phyloP scores from a whole-genome alignment of 2,888 invertebrate genomes.

The Branchinecta sandiegonensis region DNA sequence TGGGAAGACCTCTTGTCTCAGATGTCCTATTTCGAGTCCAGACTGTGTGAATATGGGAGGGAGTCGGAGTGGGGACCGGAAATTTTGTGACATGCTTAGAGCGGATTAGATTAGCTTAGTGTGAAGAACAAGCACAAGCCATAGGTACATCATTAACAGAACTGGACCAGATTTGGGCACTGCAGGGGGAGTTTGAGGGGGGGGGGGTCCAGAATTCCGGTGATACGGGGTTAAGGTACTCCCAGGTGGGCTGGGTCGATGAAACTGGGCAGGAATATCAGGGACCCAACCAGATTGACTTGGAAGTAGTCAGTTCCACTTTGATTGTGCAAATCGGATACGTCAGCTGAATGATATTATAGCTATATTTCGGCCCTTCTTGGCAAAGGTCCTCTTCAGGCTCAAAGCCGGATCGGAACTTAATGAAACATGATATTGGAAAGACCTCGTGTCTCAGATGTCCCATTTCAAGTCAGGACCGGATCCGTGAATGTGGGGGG shows the following conservation, averaged over 20 bases:
- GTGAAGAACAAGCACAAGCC: slow-evolving; percentile 6
- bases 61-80: background rate
- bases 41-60: background rate
- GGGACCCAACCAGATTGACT: too few relatives aligned
- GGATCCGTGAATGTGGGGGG: background rate
- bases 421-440: background rate
- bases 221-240: too few relatives aligned
- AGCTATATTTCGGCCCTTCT: too few relatives aligned
- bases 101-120: background rate
- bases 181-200: background rate
- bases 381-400: too few relatives aligned
- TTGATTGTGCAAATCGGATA: too few relatives aligned
- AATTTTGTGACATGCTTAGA: background rate
- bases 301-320: too few relatives aligned
- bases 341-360: too few relatives aligned
- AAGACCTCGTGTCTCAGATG: background rate
- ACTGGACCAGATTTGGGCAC: background rate
- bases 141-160: background rate
- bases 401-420: too few relatives aligned
- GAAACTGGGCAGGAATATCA: too few relatives aligned
- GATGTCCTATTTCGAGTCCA: background rate
- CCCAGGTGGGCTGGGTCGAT: too few relatives aligned
- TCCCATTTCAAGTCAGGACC: background rate
- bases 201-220: background rate
- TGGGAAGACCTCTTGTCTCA: background rate